These are phyloP conservation scores for Hipposideros armiger DNA, from an alignment of 2,113 vertebrate genomes.

Conservation along the genomic window DNA sequence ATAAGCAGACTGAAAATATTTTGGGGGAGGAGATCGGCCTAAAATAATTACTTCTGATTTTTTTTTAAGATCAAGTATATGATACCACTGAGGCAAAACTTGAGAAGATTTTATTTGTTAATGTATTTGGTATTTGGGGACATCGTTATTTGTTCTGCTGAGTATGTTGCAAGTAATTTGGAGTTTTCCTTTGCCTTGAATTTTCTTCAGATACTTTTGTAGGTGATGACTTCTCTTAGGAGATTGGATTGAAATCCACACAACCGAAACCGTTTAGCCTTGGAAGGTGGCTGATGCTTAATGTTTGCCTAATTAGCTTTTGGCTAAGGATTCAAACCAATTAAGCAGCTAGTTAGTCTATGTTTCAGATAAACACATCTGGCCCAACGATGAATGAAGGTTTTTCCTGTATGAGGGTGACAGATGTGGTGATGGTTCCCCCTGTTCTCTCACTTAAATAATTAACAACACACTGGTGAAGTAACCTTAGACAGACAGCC, in stretches of 20 bases:
- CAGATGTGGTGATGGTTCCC: slow-evolving; percentile 93
- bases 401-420: slow-evolving; percentile 88
- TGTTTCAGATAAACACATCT: slow-evolving; percentile 95
- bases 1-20: neutral
- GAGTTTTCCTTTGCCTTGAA: neutral
- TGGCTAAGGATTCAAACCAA: slow-evolving; percentile 92
- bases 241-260: slow-evolving; percentile 75
- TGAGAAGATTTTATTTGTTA: slow-evolving; percentile 51
- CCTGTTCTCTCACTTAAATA: slow-evolving; percentile 91
- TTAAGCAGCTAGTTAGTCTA: slow-evolving; percentile 95
- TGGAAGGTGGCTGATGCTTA: slow-evolving; percentile 86
- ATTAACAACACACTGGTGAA: slow-evolving; percentile 88
- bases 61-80: neutral
- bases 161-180: slow-evolving; percentile 8
- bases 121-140: neutral
- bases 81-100: neutral
- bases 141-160: slow-evolving; percentile 36
- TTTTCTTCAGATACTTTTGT: slow-evolving; percentile 56
- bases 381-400: slow-evolving; percentile 85
- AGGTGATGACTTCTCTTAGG: slow-evolving; percentile 37
- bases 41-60: slow-evolving; percentile 36
- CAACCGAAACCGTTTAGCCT: slow-evolving; percentile 76
- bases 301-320: slow-evolving; percentile 94
- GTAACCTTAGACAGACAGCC: slow-evolving; percentile 81
- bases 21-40: neutral